These are phyloP conservation scores for Odocoileus hemionus DNA, from an alignment of 2,113 vertebrate genomes.

Conservation along the genomic window DNA sequence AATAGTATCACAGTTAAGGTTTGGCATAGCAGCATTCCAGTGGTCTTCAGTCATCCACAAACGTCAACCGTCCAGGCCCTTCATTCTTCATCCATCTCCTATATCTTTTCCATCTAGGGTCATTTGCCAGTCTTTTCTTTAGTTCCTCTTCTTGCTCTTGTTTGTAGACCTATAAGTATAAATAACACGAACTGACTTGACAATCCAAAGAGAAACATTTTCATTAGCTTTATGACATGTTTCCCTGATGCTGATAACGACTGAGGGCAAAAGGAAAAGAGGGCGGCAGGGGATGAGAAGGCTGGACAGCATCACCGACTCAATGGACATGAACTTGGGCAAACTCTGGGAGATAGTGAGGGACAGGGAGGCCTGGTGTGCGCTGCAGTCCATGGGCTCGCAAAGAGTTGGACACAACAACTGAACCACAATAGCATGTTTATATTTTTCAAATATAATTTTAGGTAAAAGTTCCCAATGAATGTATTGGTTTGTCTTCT, in stretches of 20 bases:
- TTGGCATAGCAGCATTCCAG: not conserved
- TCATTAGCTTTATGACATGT: not conserved
- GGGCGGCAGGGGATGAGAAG: not conserved
- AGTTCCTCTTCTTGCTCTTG: conserved; percentile 95
- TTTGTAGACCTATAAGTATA: conserved; percentile 84
- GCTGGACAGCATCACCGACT: not conserved
- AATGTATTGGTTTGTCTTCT: not conserved
- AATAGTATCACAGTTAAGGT: conserved; percentile 15
- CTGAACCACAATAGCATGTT: not conserved
- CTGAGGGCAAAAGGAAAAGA: not conserved
- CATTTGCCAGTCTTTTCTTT: conserved; percentile 94
- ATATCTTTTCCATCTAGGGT: conserved; percentile 97
- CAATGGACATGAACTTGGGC: not conserved
- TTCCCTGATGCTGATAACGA: not conserved
- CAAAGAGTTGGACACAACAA: not conserved
- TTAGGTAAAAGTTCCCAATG: not conserved
- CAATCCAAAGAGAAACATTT: not conserved
- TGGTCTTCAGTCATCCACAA: conserved; percentile 89
- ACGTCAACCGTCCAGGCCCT: conserved; percentile 93
- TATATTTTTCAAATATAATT: not conserved
- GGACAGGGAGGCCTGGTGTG: not conserved
- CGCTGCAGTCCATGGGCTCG: not conserved
- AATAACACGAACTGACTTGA: conserved; percentile 25
- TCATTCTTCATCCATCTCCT: conserved; percentile 98
- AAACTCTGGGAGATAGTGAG: not conserved